Conservation (phyloP, 2,113 vertebrate genomes). For the Micronisus gabar region DNA sequence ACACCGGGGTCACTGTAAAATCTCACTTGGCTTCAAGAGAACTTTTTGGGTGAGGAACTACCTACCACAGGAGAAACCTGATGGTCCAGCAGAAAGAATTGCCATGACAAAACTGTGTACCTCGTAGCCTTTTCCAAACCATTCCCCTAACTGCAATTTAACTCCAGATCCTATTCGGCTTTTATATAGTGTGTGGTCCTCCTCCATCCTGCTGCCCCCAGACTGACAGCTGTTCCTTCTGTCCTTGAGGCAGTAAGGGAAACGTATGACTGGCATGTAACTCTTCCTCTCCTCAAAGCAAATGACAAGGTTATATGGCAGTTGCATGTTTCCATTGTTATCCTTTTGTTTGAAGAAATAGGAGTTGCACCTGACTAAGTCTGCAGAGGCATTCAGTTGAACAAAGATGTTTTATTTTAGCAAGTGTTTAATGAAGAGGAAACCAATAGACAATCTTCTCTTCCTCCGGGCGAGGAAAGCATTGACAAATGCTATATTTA, state of each 20-base stretch:
- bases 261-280: neutral
- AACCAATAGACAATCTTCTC: slow-evolving; percentile 30
- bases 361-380: slow-evolving; percentile 2
- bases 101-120: neutral
- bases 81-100: neutral
- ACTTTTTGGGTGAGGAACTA: neutral
- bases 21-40: neutral
- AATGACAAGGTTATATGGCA: neutral
- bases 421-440: slow-evolving; percentile 18
- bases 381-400: slow-evolving; percentile 4
- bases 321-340: slow-evolving; percentile 21
- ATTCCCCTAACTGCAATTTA: neutral
- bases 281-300: slow-evolving; percentile 15
- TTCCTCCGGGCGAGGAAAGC: neutral
- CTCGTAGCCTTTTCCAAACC: neutral
- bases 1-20: neutral
- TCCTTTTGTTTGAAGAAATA: slow-evolving; percentile 34
- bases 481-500: slow-evolving; percentile 38
- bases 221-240: slow-evolving; percentile 35
- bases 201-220: slow-evolving; percentile 9
- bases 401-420: slow-evolving; percentile 42
- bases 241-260: slow-evolving; percentile 32
- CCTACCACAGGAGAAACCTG: neutral
- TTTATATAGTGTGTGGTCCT: neutral
- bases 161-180: neutral